Evolutionary conservation across 2,113 vertebrate genomes (phyloP), one percentile per base, ranked within the genome.

Genomic region (Alethe diademata): DNA sequence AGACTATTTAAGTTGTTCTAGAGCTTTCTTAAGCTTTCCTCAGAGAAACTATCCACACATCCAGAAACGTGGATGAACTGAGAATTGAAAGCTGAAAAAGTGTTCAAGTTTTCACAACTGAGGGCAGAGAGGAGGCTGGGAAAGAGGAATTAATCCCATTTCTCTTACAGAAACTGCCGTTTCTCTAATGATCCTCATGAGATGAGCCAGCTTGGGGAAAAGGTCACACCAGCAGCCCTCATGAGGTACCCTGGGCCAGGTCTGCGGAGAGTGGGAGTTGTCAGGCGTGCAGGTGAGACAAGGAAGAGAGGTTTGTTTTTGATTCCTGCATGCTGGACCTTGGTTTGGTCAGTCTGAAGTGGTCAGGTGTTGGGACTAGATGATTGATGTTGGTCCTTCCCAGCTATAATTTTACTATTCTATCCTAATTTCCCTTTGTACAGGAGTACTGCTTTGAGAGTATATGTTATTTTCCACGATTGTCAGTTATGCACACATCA

Each of bases 11-110:
- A 92, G 57, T 89, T 86, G 28, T 95, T 93, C 73, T 85, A 35
- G 78, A 84, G 58, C 22, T 89, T 95, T 94, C 70, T 89, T 71
- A 78, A 84, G 40, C 43, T 89, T 93, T 78, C 62, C 76, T 91
- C 17, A 31, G 83, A 92, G 88, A 89, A 95, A 35, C 40, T 72
- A 18, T 38, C 69, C 47, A 48, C 64, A 74, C 50, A 54, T 56
- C 53, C 67, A 60, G 65, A 42, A 70, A 71, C 0, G 7, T 50
- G 72, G 48, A 25, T 64, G 65, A 83, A 88, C 71, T 61, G 64
- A 85, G 54, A 67, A 79, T 19, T 54, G 64, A 38, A 83, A 86
- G 56, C 35, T 65, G 72, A 73, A 28, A 47, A n/a, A 48, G 26
- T 56, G 54, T 29, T 58, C 42, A 42, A 70, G 28, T 51, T 65